A percentile compares a stretch with the other conserved stretches of the same genome.
Conservation (phyloP, 2,797 vertebrate genomes). For the Ispidina lecontei region DNA sequence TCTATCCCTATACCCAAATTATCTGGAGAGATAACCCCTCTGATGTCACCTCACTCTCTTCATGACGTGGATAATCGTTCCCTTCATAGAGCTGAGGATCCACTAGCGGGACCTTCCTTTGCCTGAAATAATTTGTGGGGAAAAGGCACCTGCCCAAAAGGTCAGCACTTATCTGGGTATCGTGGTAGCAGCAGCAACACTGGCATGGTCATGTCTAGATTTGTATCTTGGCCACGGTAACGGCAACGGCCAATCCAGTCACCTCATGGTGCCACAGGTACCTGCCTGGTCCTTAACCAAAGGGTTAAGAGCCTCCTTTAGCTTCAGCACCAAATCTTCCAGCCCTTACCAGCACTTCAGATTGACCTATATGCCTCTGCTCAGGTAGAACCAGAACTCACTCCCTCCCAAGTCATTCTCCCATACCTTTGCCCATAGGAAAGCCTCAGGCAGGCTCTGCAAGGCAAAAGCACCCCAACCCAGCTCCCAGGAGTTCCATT, state of each 20-base stretch:
- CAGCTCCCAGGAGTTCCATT: not conserved
- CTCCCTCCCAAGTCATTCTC: not conserved
- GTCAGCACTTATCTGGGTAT: not conserved
- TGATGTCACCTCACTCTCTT: not conserved
- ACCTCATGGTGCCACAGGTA: not conserved
- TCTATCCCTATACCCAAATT: not conserved
- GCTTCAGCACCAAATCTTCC: not conserved
- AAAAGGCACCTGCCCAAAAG: not conserved
- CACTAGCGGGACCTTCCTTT: not conserved
- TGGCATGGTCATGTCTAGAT: not conserved
- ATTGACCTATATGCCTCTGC: fast-evolving
- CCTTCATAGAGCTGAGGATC: not conserved
- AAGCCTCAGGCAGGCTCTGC: not conserved
- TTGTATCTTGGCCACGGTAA: not conserved
- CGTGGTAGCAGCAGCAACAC: not conserved
- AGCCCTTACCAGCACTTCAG: not conserved
- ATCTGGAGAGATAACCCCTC: constrained; percentile 1
- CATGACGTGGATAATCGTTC: not conserved
- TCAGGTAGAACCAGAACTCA: not conserved
- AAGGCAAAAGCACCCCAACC: not conserved
- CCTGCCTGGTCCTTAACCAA: not conserved
- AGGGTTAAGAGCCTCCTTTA: not conserved
- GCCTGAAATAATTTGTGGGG: not conserved
- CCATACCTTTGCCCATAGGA: not conserved
- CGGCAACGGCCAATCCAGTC: not conserved